These are phyloP conservation scores for Riptortus pedestris DNA, from an alignment of 1,140 invertebrate genomes.

Conservation along the genomic window DNA sequence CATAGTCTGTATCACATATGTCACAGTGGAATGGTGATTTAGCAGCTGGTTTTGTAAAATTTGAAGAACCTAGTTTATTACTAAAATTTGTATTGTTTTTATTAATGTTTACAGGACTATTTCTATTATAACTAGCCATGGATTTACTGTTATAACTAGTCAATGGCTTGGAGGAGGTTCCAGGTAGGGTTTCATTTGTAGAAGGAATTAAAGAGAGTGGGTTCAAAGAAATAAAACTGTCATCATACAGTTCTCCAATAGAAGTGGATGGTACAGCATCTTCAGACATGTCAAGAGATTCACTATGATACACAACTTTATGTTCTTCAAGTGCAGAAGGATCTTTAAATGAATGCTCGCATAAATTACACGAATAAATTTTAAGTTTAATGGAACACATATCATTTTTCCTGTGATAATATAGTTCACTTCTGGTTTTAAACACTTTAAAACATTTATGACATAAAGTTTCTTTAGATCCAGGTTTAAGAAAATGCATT, in stretches of 20 bases:
- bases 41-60: background rate
- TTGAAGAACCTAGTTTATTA: background rate
- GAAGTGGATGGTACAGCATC: background rate
- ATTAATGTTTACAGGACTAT: background rate
- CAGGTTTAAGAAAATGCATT: background rate
- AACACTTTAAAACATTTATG: slow-evolving; percentile 6
- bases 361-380: slow-evolving; percentile 6
- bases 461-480: background rate
- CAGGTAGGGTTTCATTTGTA: background rate
- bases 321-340: background rate
- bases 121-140: background rate
- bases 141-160: background rate
- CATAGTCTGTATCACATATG: background rate
- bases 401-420: background rate
- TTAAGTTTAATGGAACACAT: background rate
- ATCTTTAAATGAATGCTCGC: slow-evolving; percentile 3
- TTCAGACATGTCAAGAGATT: background rate
- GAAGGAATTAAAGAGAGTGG: background rate
- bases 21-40: background rate
- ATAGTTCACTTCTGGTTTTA: slow-evolving; percentile 4
- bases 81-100: background rate
- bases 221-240: background rate
- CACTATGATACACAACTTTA: slow-evolving; percentile 8
- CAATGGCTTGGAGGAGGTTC: background rate
- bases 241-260: background rate